Base-by-base conservation (phyloP, 2,888 invertebrate species). In the Sipha maydis region DNA sequence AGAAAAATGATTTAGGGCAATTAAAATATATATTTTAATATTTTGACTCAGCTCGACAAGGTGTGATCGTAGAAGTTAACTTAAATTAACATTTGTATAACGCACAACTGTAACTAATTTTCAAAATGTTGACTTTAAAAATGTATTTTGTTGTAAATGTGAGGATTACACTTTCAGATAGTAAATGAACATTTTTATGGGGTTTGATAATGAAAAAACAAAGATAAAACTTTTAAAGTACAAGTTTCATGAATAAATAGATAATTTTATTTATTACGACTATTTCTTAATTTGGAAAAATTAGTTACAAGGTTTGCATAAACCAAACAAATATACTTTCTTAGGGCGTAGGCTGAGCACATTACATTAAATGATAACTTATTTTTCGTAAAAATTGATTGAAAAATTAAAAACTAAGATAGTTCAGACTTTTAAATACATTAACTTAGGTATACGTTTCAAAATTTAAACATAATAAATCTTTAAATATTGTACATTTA, bases 1-100 rank as follows among this genome's bases (percentile, higher is more conserved):
- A 21, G 2, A 71, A 56, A 31, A 69, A 71, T 28, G 71, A 71
- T 82, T 83, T 71, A 71, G 31, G 8, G 17, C 31, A 48, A 71
- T 83, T 71, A 48, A 71, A 28, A 83, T 54, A 48, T 71, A 71
- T 71, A 48, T 71, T 83, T 54, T 31, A 69, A 69, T 83, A 83
- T 25, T 83, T 69, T 82, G 7, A 41, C 9, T 11, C 11, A 38
- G 14, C 3, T 1, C 14, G 25, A 76, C n/a, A 69, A 2, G 5
- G 28, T 28, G 7, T 48, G 5, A 76, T n/a, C 21, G n/a, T 3
- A 19, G 11, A 76, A 76, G 5, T 41, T 41, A 7, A 73, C 1
- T 31, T 38, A 7, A 73, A 73, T 78, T 34, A 78, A 54, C 28
- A n/a, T 76, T 28, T 4, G 54, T 54, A 48, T 4, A 25, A 25